Base-by-base conservation (phyloP, 2,888 invertebrate species). In the Diogma glabrata region DNA sequence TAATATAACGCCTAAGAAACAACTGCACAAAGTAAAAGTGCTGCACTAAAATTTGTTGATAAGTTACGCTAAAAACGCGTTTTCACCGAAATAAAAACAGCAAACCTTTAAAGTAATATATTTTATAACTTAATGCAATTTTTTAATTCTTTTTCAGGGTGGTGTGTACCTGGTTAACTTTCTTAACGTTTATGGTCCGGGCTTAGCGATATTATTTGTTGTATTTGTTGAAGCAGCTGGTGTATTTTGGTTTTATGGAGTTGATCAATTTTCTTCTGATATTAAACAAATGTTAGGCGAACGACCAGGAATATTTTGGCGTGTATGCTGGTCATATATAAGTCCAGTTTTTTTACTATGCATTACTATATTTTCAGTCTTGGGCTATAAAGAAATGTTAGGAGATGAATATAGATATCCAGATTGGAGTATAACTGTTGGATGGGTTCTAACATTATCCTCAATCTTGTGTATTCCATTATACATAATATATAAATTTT, bases 141-240 rank as follows among this genome's bases (percentile, higher is more conserved):
- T n/a, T 43, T 12, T 43, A 23, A 14, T n/a, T 43, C 23, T n/a
- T 40, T 43, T 22, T 14, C 64, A 91, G 89, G 90, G 91, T 33
- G 92, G 92, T 4, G 85, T 87, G 51, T 87, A 87, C 67, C 75
- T 92, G 61, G 88, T 92, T 22, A 87, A 89, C 62, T 77, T 92
- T 59, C 74, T 92, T 53, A 91, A 90, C 70, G 84, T 86, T 19
- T 92, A 89, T 66, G 90, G 91, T 0, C 90, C 91, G 0, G 87
- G 88, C 1, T 73, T 90, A 60, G 85, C 92, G 22, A 87, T 92
- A 55, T 72, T 92, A 45, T 91, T 91, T 70, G 88, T 92, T 57
- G 91, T 92, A 40, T 91, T 92, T 64, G 87, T 92, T 52, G 92
- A 92, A 67, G 85, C 90, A 0, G 86, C 88, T 1, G 91, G 89